A percentile compares a stretch with the other conserved stretches of the same genome.
Evolutionary conservation across 2,888 invertebrate genomes (phyloP).

Genomic region (Noctua pronuba): DNA sequence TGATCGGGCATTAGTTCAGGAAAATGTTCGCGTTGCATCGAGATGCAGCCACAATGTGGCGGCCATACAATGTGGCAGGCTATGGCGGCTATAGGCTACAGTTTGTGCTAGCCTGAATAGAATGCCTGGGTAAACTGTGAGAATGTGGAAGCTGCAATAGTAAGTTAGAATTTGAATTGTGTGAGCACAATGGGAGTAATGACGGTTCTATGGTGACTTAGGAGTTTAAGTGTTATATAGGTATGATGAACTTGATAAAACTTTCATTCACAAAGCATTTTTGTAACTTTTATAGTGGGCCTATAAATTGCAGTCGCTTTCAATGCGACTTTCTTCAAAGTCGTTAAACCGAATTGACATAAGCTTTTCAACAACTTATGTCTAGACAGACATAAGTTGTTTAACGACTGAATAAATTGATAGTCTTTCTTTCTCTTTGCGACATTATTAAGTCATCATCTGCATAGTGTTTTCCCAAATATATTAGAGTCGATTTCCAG

Average conservation of each 20-base stretch:
- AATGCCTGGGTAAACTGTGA: conserved; percentile 36
- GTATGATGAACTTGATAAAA: not conserved
- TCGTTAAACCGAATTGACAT: not conserved
- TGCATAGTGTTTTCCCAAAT: too few species aligned
- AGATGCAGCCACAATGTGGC: conserved; percentile 53
- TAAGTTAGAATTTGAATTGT: conserved; percentile 47
- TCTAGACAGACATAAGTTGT: too few species aligned
- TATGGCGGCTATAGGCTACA: conserved; percentile 5
- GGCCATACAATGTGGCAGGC: conserved; percentile 30
- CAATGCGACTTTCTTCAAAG: not conserved
- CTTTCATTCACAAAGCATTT: not conserved
- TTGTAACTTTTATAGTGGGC: not conserved
- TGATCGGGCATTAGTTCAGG: conserved; percentile 74
- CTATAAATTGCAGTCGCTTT: not conserved
- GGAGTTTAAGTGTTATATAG: not conserved
- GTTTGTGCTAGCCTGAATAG: conserved; percentile 45
- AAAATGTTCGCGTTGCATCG: conserved; percentile 66
- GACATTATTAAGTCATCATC: too few species aligned
- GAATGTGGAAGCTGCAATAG: conserved; percentile 42
- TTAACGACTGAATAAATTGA: too few species aligned
- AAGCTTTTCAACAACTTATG: not conserved
- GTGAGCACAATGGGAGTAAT: conserved; percentile 42
- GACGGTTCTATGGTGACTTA: conserved; percentile 19
- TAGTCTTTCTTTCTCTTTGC: too few species aligned
- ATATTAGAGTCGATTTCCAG: too few species aligned